phyloP scores from a whole-genome alignment of 2,113 vertebrate genomes.

The Lichenostomus cassidix region DNA sequence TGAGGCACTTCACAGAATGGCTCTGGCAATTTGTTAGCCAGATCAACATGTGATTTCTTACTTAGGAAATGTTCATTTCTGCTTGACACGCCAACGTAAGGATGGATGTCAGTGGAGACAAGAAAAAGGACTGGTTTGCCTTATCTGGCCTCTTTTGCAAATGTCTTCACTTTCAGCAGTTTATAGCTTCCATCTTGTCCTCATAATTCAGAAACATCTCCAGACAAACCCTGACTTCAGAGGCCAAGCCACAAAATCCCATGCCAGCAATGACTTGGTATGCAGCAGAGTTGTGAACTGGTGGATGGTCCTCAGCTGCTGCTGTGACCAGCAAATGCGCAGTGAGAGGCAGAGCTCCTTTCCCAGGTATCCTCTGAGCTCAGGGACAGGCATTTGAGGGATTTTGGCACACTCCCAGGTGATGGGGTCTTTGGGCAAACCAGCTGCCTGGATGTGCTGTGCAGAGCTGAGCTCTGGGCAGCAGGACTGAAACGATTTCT shows the following conservation, averaged over 20 bases:
- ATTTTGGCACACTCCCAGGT: background rate
- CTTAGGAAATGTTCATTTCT: conserved; percentile 5
- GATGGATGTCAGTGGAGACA: background rate
- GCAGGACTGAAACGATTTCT: background rate
- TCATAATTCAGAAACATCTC: background rate
- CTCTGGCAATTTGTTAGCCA: conserved; percentile 5
- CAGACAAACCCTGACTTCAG: background rate
- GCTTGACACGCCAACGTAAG: accelerated
- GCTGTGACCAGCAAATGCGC: accelerated
- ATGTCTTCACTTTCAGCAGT: background rate
- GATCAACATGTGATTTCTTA: background rate
- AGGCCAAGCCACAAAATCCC: background rate
- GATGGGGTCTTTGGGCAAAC: background rate
- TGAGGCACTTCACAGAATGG: background rate
- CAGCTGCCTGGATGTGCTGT: background rate
- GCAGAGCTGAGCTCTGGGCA: background rate
- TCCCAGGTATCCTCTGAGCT: background rate
- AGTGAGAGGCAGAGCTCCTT: background rate
- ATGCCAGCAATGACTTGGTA: background rate
- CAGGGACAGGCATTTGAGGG: background rate
- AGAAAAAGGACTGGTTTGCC: background rate
- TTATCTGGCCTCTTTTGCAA: background rate
- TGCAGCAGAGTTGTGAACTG: accelerated
- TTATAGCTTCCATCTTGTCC: background rate
- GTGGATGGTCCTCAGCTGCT: background rate